phyloP scores from a whole-genome alignment of 2,797 vertebrate species.

The Thamnophis elegans region DNA sequence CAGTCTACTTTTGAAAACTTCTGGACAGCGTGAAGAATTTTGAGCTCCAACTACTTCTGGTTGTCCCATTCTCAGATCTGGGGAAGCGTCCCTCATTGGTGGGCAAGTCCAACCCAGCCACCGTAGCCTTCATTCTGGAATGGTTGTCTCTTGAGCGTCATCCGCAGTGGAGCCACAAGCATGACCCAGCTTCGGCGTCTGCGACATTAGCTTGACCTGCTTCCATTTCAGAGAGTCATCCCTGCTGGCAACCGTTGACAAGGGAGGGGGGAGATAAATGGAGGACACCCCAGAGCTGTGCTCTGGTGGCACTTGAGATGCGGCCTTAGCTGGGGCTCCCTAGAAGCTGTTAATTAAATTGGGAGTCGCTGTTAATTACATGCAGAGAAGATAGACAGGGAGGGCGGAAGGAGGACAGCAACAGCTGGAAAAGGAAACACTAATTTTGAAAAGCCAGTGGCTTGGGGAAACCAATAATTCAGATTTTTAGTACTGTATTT shows the following conservation, averaged over 20 bases:
- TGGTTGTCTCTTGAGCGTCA: background rate
- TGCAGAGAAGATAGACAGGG: background rate
- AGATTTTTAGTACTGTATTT: background rate
- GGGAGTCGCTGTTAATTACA: conserved; percentile 10
- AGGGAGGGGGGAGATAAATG: background rate
- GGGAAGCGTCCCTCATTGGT: background rate
- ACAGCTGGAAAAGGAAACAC: background rate
- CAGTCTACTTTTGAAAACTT: background rate
- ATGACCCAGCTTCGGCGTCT: background rate
- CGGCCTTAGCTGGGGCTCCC: background rate
- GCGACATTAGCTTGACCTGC: background rate
- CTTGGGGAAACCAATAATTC: background rate
- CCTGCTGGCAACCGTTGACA: background rate
- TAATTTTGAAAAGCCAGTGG: background rate
- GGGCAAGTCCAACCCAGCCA: background rate
- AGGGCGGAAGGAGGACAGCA: background rate
- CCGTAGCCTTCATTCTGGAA: background rate
- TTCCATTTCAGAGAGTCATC: background rate
- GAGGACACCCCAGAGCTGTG: background rate
- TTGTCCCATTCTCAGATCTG: background rate
- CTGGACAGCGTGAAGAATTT: background rate
- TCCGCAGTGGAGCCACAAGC: background rate
- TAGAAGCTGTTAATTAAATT: conserved; percentile 17
- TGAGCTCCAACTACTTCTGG: background rate
- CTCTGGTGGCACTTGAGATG: background rate